phyloP scores from a whole-genome alignment of 2,888 invertebrate species.

The Mesorhabditis spiculigera region DNA sequence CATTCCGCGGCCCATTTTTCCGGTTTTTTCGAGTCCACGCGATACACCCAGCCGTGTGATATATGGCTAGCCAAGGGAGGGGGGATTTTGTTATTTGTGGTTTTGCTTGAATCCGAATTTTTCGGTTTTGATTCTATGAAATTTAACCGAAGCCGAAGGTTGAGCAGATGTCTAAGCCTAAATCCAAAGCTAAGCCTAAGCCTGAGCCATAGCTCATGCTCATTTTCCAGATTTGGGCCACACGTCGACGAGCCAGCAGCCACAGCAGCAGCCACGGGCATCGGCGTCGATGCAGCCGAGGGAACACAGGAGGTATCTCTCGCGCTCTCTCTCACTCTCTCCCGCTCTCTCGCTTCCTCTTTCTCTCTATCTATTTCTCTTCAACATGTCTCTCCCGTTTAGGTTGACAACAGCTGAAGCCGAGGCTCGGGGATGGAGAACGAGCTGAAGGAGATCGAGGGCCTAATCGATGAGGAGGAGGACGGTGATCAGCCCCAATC shows the following conservation, averaged over 20 bases:
- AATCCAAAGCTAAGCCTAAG: not conserved
- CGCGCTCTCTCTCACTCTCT: too few relatives aligned
- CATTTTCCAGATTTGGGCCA: not conserved
- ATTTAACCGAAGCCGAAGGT: too few relatives aligned
- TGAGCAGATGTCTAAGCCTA: not conserved
- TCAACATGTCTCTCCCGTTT: not conserved
- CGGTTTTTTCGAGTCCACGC: too few relatives aligned
- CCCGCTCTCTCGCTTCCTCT: too few relatives aligned
- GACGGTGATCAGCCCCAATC: not conserved
- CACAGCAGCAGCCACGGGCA: not conserved
- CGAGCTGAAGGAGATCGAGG: slow-evolving; percentile 39
- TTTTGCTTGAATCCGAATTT: too few relatives aligned
- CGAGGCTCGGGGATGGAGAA: slow-evolving; percentile 26
- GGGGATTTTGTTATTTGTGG: too few relatives aligned
- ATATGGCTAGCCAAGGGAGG: too few relatives aligned
- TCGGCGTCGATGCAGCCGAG: not conserved
- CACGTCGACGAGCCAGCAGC: not conserved
- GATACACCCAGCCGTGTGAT: too few relatives aligned
- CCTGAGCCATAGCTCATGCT: not conserved
- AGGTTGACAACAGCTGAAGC: not conserved
- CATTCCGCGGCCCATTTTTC: too few relatives aligned
- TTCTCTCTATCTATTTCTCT: not conserved
- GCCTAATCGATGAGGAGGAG: not conserved
- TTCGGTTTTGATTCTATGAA: too few relatives aligned
- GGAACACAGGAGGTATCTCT: not conserved